A percentile compares a stretch with the other conserved stretches of the same genome.
phyloP scores from a whole-genome alignment of 1,140 invertebrate genomes.

The Drosophila equinoxialis region DNA sequence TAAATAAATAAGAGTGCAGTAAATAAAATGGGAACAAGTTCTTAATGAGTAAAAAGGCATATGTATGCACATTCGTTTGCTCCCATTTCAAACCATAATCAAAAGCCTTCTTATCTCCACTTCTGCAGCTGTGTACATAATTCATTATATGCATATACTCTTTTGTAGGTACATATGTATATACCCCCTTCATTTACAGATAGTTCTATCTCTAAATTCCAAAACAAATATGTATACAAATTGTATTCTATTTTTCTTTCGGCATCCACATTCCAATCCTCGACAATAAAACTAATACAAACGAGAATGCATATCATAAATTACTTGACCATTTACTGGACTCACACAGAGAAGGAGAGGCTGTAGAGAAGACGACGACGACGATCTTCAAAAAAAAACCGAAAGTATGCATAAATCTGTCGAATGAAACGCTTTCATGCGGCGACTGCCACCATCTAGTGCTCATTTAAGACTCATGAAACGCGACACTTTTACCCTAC shows the following conservation, averaged over 20 bases:
- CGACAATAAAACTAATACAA: constrained; percentile 44
- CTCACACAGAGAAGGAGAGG: constrained; percentile 23
- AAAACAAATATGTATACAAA: background rate
- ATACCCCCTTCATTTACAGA: background rate
- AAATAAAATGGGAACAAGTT: constrained; percentile 7
- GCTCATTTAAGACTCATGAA: constrained; percentile 54
- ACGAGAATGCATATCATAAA: constrained; percentile 55
- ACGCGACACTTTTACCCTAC: constrained; percentile 64
- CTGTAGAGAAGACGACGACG: constrained; percentile 10
- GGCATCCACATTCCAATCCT: constrained; percentile 19
- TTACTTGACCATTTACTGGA: constrained; percentile 23
- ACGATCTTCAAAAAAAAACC: constrained; percentile 43
- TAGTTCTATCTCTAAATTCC: constrained; percentile 7
- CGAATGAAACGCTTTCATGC: constrained; percentile 55
- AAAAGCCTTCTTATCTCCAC: background rate
- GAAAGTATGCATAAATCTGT: constrained; percentile 72
- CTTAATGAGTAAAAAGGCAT: background rate
- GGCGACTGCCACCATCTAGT: constrained; percentile 24
- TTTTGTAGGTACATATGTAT: too few relatives aligned
- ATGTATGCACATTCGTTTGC: background rate
- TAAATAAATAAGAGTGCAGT: constrained; percentile 21
- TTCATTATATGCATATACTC: background rate
- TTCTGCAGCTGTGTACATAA: constrained; percentile 4
- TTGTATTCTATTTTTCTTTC: constrained; percentile 6
- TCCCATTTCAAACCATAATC: background rate